Conservation (phyloP, 2,797 vertebrate species). For the Sebastes goodei region DNA sequence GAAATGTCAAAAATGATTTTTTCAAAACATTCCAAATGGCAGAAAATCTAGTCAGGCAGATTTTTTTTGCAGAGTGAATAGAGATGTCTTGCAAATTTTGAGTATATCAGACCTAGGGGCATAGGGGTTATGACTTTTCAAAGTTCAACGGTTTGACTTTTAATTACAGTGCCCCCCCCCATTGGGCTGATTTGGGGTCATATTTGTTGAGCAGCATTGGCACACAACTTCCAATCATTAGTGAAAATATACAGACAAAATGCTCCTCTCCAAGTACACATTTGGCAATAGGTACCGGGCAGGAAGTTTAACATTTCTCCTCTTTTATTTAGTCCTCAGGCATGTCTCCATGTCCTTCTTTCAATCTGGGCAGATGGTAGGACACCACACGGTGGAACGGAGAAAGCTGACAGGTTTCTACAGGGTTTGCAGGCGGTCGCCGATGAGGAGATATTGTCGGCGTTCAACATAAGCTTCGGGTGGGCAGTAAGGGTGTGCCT, state of each 20-base stretch:
- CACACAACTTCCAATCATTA: too few species aligned
- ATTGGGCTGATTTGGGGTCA: too few species aligned
- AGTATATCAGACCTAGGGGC: rapidly evolving
- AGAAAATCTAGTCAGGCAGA: too few species aligned
- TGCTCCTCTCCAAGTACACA: neutral
- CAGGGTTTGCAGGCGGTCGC: neutral
- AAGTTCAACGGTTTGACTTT: too few species aligned
- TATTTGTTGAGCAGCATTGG: too few species aligned
- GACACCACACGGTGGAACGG: neutral
- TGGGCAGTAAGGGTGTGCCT: conserved; percentile 15
- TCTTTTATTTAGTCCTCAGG: neutral
- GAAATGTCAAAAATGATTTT: too few species aligned
- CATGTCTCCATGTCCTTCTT: neutral
- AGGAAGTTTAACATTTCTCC: neutral
- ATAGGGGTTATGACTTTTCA: too few species aligned
- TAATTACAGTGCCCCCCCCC: too few species aligned
- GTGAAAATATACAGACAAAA: neutral
- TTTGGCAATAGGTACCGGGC: neutral
- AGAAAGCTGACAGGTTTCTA: neutral
- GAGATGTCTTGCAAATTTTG: too few species aligned
- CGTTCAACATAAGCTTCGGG: conserved; percentile 5
- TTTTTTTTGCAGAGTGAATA: too few species aligned
- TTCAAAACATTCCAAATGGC: too few species aligned
- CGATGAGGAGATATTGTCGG: conserved; percentile 13
- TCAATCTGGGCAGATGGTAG: neutral